Evolutionary conservation across 2,797 vertebrate species (phyloP).

Genomic region (Amblyraja radiata): DNA sequence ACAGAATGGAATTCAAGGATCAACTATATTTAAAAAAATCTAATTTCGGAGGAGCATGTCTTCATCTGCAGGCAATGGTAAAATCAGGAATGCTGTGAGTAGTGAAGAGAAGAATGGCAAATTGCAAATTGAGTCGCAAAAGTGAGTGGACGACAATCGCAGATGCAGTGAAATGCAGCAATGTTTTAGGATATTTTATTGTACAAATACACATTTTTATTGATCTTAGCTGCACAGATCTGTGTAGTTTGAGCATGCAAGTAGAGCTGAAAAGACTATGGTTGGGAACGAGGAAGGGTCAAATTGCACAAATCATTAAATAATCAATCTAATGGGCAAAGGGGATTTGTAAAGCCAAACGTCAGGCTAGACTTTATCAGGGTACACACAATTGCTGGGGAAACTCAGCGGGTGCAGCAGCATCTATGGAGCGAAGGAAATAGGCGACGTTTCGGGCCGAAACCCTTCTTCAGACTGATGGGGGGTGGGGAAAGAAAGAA

Average conservation of each 20-base stretch:
- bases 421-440: no score
- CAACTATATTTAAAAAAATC: not conserved
- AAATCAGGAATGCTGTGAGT: not conserved
- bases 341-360: not conserved
- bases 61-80: not conserved
- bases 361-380: not conserved
- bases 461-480: no score
- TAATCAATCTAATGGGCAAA: not conserved
- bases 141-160: not conserved
- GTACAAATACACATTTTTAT: not conserved
- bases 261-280: not conserved
- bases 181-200: no score
- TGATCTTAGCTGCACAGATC: not conserved
- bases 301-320: not conserved
- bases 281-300: not conserved
- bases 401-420: no score
- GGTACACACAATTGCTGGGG: no score
- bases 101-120: not conserved
- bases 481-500: no score
- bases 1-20: not conserved
- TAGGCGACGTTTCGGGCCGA: no score
- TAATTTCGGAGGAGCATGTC: not conserved
- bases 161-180: not conserved
- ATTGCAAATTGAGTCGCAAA: not conserved
- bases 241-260: not conserved